Evolutionary conservation across 1,140 invertebrate species (phyloP), one percentile per base, ranked within the genome.

Genomic region (Aphidius gifuensis): DNA sequence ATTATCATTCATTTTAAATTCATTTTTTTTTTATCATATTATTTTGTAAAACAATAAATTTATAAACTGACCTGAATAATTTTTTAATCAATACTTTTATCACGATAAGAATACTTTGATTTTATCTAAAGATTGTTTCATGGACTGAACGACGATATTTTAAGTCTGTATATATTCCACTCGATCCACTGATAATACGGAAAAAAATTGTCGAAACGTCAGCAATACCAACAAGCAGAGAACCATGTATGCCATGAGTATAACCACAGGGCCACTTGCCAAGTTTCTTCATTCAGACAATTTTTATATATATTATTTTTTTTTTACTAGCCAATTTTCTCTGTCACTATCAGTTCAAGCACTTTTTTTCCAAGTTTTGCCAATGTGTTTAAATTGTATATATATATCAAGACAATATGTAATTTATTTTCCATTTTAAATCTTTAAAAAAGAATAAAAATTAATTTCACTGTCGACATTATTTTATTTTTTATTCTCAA

Each of bases 181-280:
- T 47, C 39, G 32, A 61, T 61, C 45, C 44, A 64, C 67, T 64
- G 65, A 71, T 69, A 72, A 70, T 58, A 70, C 60, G 67, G 64
- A 69, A 67, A 70, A 65, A 69, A 58, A 68, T 66, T 60, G 60
- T 65, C 66, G 65, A 61, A 66, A 57, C 66, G 44, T 48, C 7
- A 8, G 43, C 40, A 45, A 55, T 60, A 62, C 56, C 59, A 68
- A 16, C 16, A 16, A 16, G 16, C 63, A 66, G 59, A 60, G 62
- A 42, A 53, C 64, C 60, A 60, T 71, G 62, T 69, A 70, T 67
- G 66, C 68, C 70, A 67, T 67, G 16, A 16, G 64, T 67, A 71
- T 71, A 67, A 71, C 68, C 67, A 64, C 66, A 72, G 43, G 68
- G 69, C 71, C 68, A 70, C 68, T 74, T 76, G 71, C 68, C 72